Conservation (phyloP, 2,797 vertebrate genomes). For the Neosilurus mollespiculum region DNA sequence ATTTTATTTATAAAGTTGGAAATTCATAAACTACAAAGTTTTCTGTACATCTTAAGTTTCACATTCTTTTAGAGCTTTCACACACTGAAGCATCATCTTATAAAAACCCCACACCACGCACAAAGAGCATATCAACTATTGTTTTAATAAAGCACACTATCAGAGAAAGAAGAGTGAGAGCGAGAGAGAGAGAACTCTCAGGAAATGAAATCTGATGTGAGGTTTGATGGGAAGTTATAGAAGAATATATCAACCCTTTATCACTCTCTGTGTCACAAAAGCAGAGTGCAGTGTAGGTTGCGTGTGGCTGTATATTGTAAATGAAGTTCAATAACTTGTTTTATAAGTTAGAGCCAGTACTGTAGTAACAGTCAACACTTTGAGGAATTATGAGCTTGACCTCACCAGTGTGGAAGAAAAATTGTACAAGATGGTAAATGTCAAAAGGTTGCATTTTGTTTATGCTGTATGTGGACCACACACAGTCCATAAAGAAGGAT, state of each 20-base stretch:
- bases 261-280: slow-evolving; percentile 35
- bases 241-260: slow-evolving; percentile 39
- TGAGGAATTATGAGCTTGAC: neutral
- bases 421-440: slow-evolving; percentile 5
- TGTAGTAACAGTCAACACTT: slow-evolving; percentile 2
- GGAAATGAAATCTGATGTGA: slow-evolving; percentile 80
- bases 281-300: slow-evolving; percentile 8
- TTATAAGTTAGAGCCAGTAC: slow-evolving; percentile 3
- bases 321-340: slow-evolving; percentile 26
- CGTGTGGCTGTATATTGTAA: slow-evolving; percentile 19
- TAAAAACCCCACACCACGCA: slow-evolving; percentile 52
- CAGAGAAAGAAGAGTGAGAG: slow-evolving; percentile 38
- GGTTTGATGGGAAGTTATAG: slow-evolving; percentile 35
- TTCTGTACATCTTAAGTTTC: neutral
- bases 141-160: slow-evolving; percentile 51
- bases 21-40: slow-evolving; percentile 7
- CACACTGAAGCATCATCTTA: slow-evolving; percentile 74
- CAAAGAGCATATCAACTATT: slow-evolving; percentile 38
- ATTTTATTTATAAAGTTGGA: neutral
- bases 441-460: neutral
- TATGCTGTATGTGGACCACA: neutral
- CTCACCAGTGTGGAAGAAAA: neutral
- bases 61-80: slow-evolving; percentile 76
- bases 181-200: slow-evolving; percentile 60
- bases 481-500: neutral